Evolutionary conservation across 2,797 vertebrate species (phyloP), one percentile per base, ranked within the genome.

Genomic region (Mycteria americana): DNA sequence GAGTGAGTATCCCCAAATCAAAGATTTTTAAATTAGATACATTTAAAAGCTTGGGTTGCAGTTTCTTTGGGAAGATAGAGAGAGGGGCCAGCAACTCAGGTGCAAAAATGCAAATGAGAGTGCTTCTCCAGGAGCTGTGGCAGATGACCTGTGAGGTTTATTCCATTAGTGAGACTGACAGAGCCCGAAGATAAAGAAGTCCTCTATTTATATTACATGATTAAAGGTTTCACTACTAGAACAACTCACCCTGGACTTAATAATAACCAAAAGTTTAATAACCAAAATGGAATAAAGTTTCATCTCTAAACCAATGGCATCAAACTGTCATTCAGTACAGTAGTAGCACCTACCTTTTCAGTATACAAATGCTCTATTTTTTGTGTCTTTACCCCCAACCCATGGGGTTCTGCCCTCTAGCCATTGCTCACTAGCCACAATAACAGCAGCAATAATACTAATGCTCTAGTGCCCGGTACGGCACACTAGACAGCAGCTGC

Each of bases 401-500:
- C 17, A 5, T 1, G 48, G 22, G 5, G 18, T 63, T 79, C 43
- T 88, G 35, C 35, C 19, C 33, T 51, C 50, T 25, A 35, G 35
- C 2, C 46, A 12, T 19, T 24, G 76, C 56, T 74, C 17, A 35
- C 31, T 31, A 39, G 35, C 22, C 33, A 8, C 43, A 73, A 9
- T 7, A n/a, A 3, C 53, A 63, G 54, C 53, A 57, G 16, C 2
- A 7, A 8, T 5, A 50, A 19, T 16, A 17, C 39, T 11, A 5
- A 4, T 1, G 7, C 65, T 51, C 4, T 11, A 11, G 63, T 2
- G 48, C 45, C 7, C 31, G 14, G 59, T 17, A 6, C 31, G 18
- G 56, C 1, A 0, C 48, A 0, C 14, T 7, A 5, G 6, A 22
- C 19, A 1, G 5, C 64, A 48, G 69, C 24, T 43, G 46, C 85